phyloP scores from a whole-genome alignment of 2,888 invertebrate species.

The Petrophora chlorosata region DNA sequence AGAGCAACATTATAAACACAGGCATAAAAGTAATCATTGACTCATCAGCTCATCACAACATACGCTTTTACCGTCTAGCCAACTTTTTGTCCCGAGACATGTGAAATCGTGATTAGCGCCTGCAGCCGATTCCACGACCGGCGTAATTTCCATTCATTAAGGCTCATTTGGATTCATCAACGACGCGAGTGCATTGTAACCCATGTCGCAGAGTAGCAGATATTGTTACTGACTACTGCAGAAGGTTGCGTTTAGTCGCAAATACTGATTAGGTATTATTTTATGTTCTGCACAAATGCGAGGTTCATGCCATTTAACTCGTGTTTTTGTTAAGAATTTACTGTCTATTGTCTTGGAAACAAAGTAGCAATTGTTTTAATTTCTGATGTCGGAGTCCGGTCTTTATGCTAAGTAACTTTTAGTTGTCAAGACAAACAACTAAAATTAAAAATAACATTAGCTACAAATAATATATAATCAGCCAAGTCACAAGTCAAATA shows the following conservation, averaged over 20 bases:
- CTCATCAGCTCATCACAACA: no score
- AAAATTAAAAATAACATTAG: no score
- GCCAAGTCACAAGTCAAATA: no score
- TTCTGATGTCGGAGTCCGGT: neutral
- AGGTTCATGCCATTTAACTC: neutral
- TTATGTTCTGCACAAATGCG: neutral
- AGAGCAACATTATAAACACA: no score
- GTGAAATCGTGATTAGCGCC: slow-evolving; percentile 16
- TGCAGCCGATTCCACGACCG: slow-evolving; percentile 3
- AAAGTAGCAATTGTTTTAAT: slow-evolving; percentile 2
- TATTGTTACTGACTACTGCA: neutral
- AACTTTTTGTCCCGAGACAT: slow-evolving; percentile 3
- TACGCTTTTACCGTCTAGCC: slow-evolving; percentile 4
- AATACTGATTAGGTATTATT: neutral
- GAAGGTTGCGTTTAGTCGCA: slow-evolving; percentile 2
- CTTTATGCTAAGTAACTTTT: neutral
- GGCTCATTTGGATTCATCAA: slow-evolving; percentile 8
- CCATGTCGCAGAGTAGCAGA: slow-evolving; percentile 6
- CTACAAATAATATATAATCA: no score
- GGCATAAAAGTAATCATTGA: no score
- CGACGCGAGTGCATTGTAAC: neutral
- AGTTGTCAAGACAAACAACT: no score
- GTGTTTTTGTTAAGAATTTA: slow-evolving; percentile 11
- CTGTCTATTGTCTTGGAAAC: slow-evolving; percentile 8
- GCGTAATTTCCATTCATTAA: slow-evolving; percentile 14